A percentile compares a stretch with the other conserved stretches of the same genome.
Conservation (phyloP, 2,113 vertebrate species). For the Dasyurus viverrinus region DNA sequence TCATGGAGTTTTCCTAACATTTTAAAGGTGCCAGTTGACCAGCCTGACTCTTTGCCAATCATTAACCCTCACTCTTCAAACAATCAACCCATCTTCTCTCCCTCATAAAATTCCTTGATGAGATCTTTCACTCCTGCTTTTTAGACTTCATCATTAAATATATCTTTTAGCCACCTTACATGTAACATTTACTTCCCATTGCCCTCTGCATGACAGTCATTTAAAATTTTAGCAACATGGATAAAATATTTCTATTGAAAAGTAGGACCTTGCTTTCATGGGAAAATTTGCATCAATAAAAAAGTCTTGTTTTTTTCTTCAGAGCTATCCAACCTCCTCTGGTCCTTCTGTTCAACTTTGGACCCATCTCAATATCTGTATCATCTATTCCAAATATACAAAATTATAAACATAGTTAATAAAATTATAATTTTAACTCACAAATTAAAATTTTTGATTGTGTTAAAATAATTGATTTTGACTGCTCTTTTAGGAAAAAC, state of each 20-base stretch:
- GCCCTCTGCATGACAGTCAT: background rate
- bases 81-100: background rate
- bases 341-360: background rate
- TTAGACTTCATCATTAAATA: background rate
- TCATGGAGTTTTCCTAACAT: background rate
- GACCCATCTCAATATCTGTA: background rate
- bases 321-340: background rate
- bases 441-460: background rate
- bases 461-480: constrained; percentile 11
- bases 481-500: constrained; percentile 90
- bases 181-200: background rate
- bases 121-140: background rate
- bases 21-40: background rate
- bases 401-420: background rate
- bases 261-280: background rate
- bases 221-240: background rate
- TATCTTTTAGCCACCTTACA: background rate
- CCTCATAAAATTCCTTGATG: background rate
- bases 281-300: background rate
- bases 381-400: background rate
- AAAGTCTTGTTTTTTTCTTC: background rate
- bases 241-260: background rate
- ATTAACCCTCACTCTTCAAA: background rate
- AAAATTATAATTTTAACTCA: background rate
- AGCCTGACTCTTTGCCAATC: background rate